phyloP scores from a whole-genome alignment of 2,797 vertebrate species.

The Rhinatrema bivittatum region DNA sequence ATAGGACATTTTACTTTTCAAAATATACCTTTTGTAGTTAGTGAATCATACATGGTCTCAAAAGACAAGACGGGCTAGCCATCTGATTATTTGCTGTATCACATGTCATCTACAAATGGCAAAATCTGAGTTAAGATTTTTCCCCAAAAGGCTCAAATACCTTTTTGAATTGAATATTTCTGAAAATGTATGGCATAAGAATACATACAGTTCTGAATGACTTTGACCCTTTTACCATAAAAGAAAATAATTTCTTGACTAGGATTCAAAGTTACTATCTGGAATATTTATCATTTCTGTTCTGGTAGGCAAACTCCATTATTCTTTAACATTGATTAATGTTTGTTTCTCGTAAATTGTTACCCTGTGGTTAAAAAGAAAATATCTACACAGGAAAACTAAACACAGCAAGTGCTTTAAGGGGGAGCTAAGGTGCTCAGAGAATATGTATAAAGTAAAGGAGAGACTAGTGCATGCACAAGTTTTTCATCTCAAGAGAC shows the following conservation, averaged over 20 bases:
- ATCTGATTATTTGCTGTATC: conserved; percentile 1
- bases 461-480: too few relatives aligned
- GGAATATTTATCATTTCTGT: conserved; percentile 13
- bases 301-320: conserved; percentile 11
- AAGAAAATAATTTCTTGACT: background rate
- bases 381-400: background rate
- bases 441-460: too few relatives aligned
- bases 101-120: too few relatives aligned
- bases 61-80: conserved; percentile 11
- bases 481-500: too few relatives aligned
- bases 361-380: conserved; percentile 5
- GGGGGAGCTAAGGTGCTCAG: too few relatives aligned
- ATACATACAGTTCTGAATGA: conserved; percentile 10
- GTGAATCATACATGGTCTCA: background rate
- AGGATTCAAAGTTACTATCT: background rate
- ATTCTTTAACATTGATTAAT: conserved; percentile 15
- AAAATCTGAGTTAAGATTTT: too few relatives aligned
- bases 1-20: too few relatives aligned
- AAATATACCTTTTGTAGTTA: too few relatives aligned
- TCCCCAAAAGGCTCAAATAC: too few relatives aligned
- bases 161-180: too few relatives aligned
- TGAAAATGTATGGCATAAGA: too few relatives aligned
- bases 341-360: background rate
- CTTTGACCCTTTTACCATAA: background rate
- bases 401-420: background rate